Base-by-base conservation (phyloP, 2,113 vertebrate genomes). In the Engraulis encrasicolus region DNA sequence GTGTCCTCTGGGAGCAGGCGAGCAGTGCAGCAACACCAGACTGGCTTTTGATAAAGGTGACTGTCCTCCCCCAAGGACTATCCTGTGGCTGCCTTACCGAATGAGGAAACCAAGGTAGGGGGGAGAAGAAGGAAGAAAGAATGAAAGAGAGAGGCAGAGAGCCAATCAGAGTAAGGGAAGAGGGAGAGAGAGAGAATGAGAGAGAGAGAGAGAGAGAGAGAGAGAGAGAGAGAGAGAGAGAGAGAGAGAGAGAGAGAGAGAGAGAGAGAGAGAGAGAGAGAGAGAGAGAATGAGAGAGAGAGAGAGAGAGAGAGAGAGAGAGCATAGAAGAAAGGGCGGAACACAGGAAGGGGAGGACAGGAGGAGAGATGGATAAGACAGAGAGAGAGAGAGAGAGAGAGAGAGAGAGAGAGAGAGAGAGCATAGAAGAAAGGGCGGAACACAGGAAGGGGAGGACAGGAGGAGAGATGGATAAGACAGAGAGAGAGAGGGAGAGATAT, bases 1-100 rank as follows among this genome's bases (percentile, higher is more conserved):
- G 52, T 50, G 74, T 50, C 81, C 52, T 18, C 31, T 37, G 81
- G 84, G 74, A 82, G 2, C 23, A 18, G 50, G 27, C 50, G 48
- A n/a, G 50, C 77, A 82, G n/a, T 78, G 38, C 52, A 58, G 17
- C 34, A 48, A 14, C 18, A 9, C 31, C 66, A 71, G 61, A 71
- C 61, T 52, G 52, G 58, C 54, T 27, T 84, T 83, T 79, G 17
- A 81, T 54, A 85, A 85, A 78, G 71, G 52, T 78, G 71, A 18
- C 66, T 38, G 45, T 45, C n/a, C 78, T 49, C 50, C 78, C 81
- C 79, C 18, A 58, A 78, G 45, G 80, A 79, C 50, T 14, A 12
- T 61, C 77, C 61, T 71, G 84, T 78, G n/a, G n/a, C 81, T 36
- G 50, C 45, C 81, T 54, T 6, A 20, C 14, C 40, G 79, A 52